Conservation (phyloP, 2,888 invertebrate species). For the Cheilosia impressa region DNA sequence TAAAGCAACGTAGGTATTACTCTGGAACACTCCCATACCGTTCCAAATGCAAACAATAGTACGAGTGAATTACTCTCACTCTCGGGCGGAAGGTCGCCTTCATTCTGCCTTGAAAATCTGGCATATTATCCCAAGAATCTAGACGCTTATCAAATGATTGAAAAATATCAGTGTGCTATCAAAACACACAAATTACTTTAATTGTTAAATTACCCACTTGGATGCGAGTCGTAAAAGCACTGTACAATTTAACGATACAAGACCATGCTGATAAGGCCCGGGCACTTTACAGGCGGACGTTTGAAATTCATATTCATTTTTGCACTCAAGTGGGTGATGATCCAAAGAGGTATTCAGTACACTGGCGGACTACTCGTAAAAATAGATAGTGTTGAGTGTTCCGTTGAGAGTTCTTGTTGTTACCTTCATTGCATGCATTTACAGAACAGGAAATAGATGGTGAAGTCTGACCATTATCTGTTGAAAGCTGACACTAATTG, state of each 20-base stretch:
- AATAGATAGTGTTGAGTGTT: not conserved
- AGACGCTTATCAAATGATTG: slow-evolving; percentile 74
- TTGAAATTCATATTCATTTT: not conserved
- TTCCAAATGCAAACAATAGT: not conserved
- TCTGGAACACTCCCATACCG: slow-evolving; percentile 25
- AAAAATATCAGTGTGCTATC: slow-evolving; percentile 79
- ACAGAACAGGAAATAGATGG: not conserved
- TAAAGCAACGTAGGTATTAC: slow-evolving; percentile 16
- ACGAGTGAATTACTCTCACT: slow-evolving; percentile 35
- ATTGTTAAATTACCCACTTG: slow-evolving; percentile 79
- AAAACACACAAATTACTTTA: slow-evolving; percentile 77
- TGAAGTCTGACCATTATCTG: no score
- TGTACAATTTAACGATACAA: not conserved
- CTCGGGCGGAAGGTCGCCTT: slow-evolving; percentile 28
- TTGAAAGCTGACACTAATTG: no score
- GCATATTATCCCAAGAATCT: slow-evolving; percentile 31
- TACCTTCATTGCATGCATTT: not conserved
- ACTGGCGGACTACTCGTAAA: not conserved
- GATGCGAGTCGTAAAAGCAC: slow-evolving; percentile 24
- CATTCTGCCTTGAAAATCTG: slow-evolving; percentile 44
- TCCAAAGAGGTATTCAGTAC: not conserved
- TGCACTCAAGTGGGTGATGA: slow-evolving; percentile 5
- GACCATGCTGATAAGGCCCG: not conserved
- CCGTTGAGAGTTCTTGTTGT: not conserved
- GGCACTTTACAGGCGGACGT: not conserved